phyloP scores from a whole-genome alignment of 2,888 invertebrate genomes.

The Himalopsyche japonica region DNA sequence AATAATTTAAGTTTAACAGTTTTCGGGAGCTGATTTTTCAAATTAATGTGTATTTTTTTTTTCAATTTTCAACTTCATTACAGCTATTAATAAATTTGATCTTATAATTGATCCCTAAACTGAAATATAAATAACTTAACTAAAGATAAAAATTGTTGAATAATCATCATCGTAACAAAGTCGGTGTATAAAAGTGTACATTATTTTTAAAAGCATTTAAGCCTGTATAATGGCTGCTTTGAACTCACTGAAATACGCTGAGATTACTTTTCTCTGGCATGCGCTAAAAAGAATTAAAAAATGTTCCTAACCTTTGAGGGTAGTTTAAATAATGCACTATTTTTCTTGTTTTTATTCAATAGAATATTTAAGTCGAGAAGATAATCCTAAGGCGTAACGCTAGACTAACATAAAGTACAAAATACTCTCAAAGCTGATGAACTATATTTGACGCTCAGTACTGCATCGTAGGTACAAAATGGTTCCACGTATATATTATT shows the following conservation, averaged over 20 bases:
- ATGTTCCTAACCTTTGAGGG: neutral
- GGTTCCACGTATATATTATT: slow-evolving; percentile 5
- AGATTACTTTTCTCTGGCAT: neutral
- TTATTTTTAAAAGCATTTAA: neutral
- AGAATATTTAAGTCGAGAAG: neutral
- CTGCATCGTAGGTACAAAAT: slow-evolving; percentile 20
- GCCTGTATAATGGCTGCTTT: neutral
- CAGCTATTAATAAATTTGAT: neutral
- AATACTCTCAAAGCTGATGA: neutral
- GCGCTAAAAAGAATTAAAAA: neutral
- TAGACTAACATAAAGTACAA: slow-evolving; percentile 2
- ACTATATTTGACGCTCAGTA: slow-evolving; percentile 8
- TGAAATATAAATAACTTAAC: neutral
- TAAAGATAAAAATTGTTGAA: neutral
- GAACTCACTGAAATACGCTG: neutral
- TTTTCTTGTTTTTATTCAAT: neutral
- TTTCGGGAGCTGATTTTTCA: neutral
- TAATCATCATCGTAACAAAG: neutral
- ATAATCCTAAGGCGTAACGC: neutral
- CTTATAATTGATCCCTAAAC: neutral
- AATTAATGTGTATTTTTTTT: neutral
- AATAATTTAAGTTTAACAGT: neutral
- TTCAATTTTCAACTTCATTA: neutral
- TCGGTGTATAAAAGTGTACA: neutral
- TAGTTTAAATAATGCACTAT: neutral